These are phyloP conservation scores for Danio jaintianensis DNA, from an alignment of 2,797 vertebrate species.

Conservation along the genomic window DNA sequence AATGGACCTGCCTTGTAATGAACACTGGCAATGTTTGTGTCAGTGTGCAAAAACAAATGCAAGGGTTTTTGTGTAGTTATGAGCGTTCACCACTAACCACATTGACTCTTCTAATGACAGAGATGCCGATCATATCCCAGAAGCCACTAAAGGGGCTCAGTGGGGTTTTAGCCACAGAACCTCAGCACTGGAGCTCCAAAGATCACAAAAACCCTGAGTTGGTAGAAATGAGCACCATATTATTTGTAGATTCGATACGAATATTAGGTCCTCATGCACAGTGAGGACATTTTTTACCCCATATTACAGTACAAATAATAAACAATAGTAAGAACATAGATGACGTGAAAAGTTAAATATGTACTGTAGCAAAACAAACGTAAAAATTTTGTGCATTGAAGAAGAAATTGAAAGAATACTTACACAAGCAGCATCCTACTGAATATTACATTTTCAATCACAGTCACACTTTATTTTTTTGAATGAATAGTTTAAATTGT, in stretches of 20 bases:
- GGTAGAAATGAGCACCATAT: slow-evolving; percentile 11
- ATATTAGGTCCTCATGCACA: not conserved
- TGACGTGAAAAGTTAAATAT: too few species aligned
- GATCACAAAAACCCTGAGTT: slow-evolving; percentile 13
- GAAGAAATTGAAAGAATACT: too few species aligned
- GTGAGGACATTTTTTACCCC: not conserved
- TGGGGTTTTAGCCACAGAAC: slow-evolving; percentile 23
- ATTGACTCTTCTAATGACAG: not conserved
- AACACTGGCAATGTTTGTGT: slow-evolving; percentile 10
- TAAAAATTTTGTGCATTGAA: too few species aligned
- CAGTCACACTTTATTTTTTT: too few species aligned
- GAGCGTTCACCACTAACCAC: slow-evolving; percentile 21
- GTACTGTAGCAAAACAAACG: too few species aligned
- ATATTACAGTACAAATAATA: not conserved
- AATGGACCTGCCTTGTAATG: not conserved
- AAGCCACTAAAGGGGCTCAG: slow-evolving; percentile 7
- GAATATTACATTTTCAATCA: too few species aligned
- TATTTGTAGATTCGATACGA: slow-evolving; percentile 30
- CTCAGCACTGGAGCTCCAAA: not conserved
- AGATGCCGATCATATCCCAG: slow-evolving; percentile 21
- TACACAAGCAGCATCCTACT: too few species aligned
- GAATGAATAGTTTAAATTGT: too few species aligned
- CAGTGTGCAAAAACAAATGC: slow-evolving; percentile 22
- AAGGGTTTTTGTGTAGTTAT: not conserved
- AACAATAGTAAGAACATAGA: too few species aligned